These are phyloP conservation scores for Acrossocheilus wenchowensis DNA, from an alignment of 2,797 vertebrate species.

Conservation along the genomic window DNA sequence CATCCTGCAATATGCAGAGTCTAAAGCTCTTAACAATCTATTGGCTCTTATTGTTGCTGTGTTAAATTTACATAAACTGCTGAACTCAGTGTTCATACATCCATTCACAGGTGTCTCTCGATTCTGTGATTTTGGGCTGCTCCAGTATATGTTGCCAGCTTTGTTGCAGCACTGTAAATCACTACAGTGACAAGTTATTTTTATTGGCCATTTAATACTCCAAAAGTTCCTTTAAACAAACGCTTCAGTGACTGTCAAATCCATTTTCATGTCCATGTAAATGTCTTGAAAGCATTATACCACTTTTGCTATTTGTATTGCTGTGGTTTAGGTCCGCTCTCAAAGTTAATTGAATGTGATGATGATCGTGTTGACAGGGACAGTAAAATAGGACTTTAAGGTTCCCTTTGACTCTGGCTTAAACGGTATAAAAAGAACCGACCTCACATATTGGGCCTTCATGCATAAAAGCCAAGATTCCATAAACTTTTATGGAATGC, in stretches of 20 bases:
- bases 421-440: conserved; percentile 8
- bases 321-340: conserved; percentile 22
- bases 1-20: neutral
- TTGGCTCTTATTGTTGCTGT: neutral
- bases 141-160: neutral
- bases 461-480: conserved; percentile 33
- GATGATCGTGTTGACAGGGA: conserved; percentile 28
- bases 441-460: conserved; percentile 10
- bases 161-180: conserved; percentile 18
- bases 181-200: conserved; percentile 8
- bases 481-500: conserved; percentile 40
- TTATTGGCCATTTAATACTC: conserved; percentile 4
- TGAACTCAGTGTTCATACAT: neutral
- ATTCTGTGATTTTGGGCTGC: neutral
- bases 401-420: conserved; percentile 19
- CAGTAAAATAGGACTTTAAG: conserved; percentile 24
- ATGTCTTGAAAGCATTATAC: conserved; percentile 17
- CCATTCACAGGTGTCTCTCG: neutral
- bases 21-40: neutral
- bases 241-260: conserved; percentile 16
- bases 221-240: conserved; percentile 2
- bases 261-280: conserved; percentile 7
- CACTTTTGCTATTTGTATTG: conserved; percentile 7
- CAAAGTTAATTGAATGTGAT: conserved; percentile 33
- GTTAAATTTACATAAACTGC: too few species aligned